Percentiles rank a stretch among this genome's conserved stretches.
Evolutionary conservation across 2,113 vertebrate genomes (phyloP).

Genomic region (Empidonax alnorum): DNA sequence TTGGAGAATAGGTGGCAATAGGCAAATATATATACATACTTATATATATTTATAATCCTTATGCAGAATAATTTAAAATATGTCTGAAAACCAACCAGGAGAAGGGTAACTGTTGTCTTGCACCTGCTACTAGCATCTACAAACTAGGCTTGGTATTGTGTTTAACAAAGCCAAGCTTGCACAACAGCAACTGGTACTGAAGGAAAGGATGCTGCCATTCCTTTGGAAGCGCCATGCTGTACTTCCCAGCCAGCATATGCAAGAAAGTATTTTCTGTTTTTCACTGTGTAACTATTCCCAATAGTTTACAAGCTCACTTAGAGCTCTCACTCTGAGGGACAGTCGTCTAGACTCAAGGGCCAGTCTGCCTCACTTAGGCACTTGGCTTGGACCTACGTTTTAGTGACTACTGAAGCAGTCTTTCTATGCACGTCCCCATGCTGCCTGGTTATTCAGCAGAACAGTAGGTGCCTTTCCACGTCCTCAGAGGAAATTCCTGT

Average conservation of each 20-base stretch:
- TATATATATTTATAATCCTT: neutral
- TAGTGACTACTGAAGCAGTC: neutral
- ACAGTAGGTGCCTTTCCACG: neutral
- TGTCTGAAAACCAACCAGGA: neutral
- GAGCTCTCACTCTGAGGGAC: neutral
- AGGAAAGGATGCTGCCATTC: neutral
- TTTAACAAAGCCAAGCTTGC: neutral
- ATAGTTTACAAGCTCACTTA: neutral
- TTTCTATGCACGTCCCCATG: neutral
- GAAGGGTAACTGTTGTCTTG: neutral
- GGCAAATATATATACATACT: neutral
- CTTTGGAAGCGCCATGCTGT: neutral
- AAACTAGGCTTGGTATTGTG: neutral
- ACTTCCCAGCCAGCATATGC: neutral
- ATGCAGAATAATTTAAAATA: neutral
- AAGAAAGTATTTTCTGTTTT: neutral
- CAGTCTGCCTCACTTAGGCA: neutral
- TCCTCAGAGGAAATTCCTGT: conserved; percentile 43
- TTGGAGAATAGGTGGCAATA: neutral
- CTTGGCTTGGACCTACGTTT: neutral
- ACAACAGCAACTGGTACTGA: neutral
- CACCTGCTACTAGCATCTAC: neutral
- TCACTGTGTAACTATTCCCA: neutral
- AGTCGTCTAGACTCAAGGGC: neutral
- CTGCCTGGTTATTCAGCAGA: neutral